Percentiles rank a stretch among this genome's conserved stretches.
These are phyloP conservation scores for Thunnus thynnus DNA, from an alignment of 2,113 vertebrate species.

Conservation along the genomic window DNA sequence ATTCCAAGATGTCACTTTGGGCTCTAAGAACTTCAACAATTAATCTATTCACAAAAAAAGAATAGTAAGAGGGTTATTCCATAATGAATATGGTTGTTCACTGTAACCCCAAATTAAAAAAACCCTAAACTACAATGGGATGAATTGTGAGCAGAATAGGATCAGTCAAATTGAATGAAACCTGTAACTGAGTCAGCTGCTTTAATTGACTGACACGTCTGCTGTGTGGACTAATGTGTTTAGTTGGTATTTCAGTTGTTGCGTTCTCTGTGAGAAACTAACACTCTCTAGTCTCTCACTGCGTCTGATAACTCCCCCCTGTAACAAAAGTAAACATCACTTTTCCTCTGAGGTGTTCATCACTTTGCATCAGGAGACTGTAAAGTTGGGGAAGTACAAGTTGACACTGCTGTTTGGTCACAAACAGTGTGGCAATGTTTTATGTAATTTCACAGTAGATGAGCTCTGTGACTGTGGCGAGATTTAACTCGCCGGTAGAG, in stretches of 20 bases:
- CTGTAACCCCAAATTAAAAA: no score
- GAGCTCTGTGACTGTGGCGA: not conserved
- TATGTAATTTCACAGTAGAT: not conserved
- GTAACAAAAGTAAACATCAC: conserved; percentile 26
- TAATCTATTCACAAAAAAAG: no score
- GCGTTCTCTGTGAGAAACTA: not conserved
- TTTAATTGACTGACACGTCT: no score
- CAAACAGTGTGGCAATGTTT: conserved; percentile 11
- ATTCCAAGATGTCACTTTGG: no score
- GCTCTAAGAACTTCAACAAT: no score
- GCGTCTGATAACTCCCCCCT: not conserved
- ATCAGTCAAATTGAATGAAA: not conserved
- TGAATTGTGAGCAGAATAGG: not conserved
- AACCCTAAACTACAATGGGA: not conserved
- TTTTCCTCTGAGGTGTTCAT: not conserved
- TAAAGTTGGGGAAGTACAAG: conserved; percentile 41
- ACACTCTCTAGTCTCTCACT: not conserved
- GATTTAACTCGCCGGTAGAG: conserved; percentile 3
- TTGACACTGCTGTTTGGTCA: not conserved
- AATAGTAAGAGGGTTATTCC: no score
- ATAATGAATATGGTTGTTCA: no score
- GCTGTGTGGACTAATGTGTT: no score
- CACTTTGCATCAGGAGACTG: not conserved
- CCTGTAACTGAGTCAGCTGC: not conserved
- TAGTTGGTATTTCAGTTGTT: not conserved